Conservation (phyloP, 1,140 invertebrate genomes). For the Panonychus citri region DNA sequence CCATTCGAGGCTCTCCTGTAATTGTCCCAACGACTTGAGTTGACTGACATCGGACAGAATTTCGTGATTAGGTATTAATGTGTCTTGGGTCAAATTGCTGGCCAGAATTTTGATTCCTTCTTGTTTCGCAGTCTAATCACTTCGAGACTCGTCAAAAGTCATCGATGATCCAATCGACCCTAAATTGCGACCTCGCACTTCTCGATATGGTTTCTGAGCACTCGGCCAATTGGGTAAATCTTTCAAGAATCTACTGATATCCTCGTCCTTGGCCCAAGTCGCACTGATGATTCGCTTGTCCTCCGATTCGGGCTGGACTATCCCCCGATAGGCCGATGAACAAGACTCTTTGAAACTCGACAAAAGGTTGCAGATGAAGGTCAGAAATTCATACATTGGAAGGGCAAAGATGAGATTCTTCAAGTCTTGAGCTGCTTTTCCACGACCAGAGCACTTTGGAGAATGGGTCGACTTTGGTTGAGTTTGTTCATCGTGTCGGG, state of each 20-base stretch:
- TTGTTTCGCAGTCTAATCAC: conserved; percentile 54
- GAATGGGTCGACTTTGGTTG: conserved; percentile 12
- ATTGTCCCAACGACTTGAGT: conserved; percentile 52
- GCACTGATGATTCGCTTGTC: conserved; percentile 51
- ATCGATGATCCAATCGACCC: background rate
- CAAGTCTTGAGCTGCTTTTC: conserved; percentile 42
- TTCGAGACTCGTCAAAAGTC: conserved; percentile 28
- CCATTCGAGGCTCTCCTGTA: conserved; percentile 78
- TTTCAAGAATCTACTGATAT: conserved; percentile 70
- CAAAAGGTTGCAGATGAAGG: conserved; percentile 40
- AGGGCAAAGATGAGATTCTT: conserved; percentile 41
- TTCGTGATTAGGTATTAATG: conserved; percentile 54
- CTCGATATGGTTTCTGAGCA: conserved; percentile 14
- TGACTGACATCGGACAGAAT: conserved; percentile 52
- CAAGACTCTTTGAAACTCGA: conserved; percentile 50
- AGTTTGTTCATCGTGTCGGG: conserved; percentile 33
- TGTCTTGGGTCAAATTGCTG: conserved; percentile 52
- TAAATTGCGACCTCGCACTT: background rate
- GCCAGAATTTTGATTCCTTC: conserved; percentile 78
- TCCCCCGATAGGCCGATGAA: conserved; percentile 40
- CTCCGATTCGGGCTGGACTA: background rate
- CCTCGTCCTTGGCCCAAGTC: conserved; percentile 77
- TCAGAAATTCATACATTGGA: conserved; percentile 43
- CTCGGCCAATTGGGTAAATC: conserved; percentile 57
- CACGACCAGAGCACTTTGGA: conserved; percentile 43